phyloP scores from a whole-genome alignment of 2,113 vertebrate species.

The Pteropus alecto region DNA sequence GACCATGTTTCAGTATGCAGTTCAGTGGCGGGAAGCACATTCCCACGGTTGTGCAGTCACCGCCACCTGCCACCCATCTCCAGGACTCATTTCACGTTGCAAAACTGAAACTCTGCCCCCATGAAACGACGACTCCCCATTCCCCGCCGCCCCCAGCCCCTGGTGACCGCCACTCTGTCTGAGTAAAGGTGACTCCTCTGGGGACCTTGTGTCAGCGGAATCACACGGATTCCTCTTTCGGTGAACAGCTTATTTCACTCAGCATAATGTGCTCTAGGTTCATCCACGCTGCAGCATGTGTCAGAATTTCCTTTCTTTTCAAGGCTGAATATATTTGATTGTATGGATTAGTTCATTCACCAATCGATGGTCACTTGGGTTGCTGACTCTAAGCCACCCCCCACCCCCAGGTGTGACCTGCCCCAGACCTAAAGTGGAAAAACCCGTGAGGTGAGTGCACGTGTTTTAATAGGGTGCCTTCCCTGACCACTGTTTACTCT shows the following conservation, averaged over 20 bases:
- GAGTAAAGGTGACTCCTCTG: neutral
- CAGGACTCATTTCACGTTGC: neutral
- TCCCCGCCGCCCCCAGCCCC: too few species aligned
- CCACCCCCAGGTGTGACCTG: neutral
- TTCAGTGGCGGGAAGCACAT: neutral
- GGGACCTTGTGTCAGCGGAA: neutral
- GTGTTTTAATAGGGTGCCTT: neutral
- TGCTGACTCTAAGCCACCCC: neutral
- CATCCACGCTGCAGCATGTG: neutral
- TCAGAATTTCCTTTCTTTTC: neutral
- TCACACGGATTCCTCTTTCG: neutral
- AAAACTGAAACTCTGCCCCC: neutral
- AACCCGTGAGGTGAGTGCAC: neutral
- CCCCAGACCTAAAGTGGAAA: neutral
- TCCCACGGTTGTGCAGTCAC: rapidly evolving
- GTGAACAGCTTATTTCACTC: neutral
- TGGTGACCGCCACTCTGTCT: neutral
- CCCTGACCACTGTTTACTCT: neutral
- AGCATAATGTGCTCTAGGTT: neutral
- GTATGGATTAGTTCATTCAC: neutral
- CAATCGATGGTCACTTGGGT: neutral
- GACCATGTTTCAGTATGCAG: rapidly evolving
- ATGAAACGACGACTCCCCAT: rapidly evolving
- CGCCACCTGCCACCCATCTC: neutral
- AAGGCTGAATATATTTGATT: neutral